Conservation (phyloP, 2,888 invertebrate species). For the Drosophila lacicola region DNA sequence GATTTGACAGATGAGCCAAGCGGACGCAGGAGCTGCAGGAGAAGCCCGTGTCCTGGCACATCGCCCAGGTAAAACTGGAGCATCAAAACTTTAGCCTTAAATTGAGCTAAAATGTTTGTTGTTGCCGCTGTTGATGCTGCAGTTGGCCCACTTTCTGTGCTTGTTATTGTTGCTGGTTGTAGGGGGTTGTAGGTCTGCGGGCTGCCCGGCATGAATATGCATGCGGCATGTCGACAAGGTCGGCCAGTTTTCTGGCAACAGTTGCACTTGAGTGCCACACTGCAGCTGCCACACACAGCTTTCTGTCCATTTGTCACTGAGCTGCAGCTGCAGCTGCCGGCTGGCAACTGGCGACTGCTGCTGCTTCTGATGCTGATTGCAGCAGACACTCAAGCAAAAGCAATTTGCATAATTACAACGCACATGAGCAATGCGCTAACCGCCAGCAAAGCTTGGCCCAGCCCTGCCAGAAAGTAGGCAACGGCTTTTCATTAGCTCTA, state of each 20-base stretch:
- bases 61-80: conserved; percentile 56
- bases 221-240: conserved; percentile 70
- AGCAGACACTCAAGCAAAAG: conserved; percentile 35
- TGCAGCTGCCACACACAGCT: conserved; percentile 11
- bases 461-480: conserved; percentile 39
- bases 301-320: conserved; percentile 47
- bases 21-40: conserved; percentile 1
- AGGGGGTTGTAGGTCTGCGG: not conserved
- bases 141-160: conserved; percentile 63
- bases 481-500: conserved; percentile 52
- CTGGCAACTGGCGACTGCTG: not conserved
- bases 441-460: conserved; percentile 6
- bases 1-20: conserved; percentile 74
- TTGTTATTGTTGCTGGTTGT: conserved; percentile 21
- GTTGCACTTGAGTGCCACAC: conserved; percentile 74
- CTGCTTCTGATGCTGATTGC: conserved; percentile 18
- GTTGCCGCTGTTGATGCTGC: conserved; percentile 42
- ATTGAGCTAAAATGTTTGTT: conserved; percentile 64
- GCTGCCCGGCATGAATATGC: conserved; percentile 74
- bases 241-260: conserved; percentile 58
- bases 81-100: conserved; percentile 54
- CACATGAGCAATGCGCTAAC: conserved; percentile 60
- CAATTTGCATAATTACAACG: conserved; percentile 77
- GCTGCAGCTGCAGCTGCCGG: conserved; percentile 9
- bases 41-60: conserved; percentile 38